Base-by-base conservation (phyloP, 2,888 invertebrate species). In the Silvanus unidentatus region DNA sequence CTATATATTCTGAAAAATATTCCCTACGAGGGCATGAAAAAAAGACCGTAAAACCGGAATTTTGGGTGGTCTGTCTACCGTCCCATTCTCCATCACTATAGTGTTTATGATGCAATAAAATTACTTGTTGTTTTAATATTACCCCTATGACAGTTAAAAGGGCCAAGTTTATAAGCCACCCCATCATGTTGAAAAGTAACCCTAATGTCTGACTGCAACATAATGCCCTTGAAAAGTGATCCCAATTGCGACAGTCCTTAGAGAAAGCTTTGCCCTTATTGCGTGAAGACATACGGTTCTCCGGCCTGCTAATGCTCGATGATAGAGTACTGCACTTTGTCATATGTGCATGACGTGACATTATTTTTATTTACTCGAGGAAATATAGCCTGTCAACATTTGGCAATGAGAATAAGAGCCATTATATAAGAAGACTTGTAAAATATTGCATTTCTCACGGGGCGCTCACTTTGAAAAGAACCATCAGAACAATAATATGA, bases 301-400 rank as follows among this genome's bases (percentile, higher is more conserved):
- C 47, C 22, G 22, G 22, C 49, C 45, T 54, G 46, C 57, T 62
- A 62, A 62, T 62, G 45, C 58, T 30, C 42, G 44, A 49, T 63
- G 63, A 62, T 62, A 48, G 55, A 63, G 58, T 57, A 55, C 49
- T 43, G 53, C 57, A 62, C 57, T 62, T 59, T 59, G 61, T 63
- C 62, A 61, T 59, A 49, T 54, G 47, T 46, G 53, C 48, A 43
- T 22, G 22, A 22, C 22, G 8, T 22, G 22, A 22, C 22, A 22
- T 8, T 22, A 22, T 22, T 22, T 22, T 22, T 22, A 22, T 22
- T 22, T 22, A 22, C 22, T 22, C 8, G 22, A 8, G 22, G 8
- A 22, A 22, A 22, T 22, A 22, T 22, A 8, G 8, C 22, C 22
- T 22, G 22, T 22, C 22, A 22, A 22, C 22, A 8, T 22, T 22